Evolutionary conservation across 2,888 invertebrate species (phyloP), one percentile per base, ranked within the genome.

Genomic region (Drosophila paramelanica): DNA sequence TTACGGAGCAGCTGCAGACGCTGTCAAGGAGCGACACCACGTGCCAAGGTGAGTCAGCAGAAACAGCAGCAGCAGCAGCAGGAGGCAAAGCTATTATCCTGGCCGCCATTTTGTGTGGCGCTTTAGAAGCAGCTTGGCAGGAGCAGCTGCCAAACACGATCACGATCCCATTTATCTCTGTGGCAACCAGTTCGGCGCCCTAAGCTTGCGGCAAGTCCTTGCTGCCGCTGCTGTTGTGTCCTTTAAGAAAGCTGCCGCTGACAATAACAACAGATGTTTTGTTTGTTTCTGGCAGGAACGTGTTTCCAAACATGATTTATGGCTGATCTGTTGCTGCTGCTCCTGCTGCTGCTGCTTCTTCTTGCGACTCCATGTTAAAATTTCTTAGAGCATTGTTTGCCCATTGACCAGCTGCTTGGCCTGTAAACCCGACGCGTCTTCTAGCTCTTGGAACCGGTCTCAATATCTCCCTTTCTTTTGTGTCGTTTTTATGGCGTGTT

Each of bases 301-400:
- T 85, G 85, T 85, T 85, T 60, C 75, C 74, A 81, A 85, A 81
- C 85, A 87, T 89, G 85, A 85, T 85, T 85, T 85, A 85, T 89
- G 66, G 88, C 88, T 85, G 77, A 85, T 69, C 70, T 67, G 77
- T 36, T 47, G 42, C 53, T 58, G 36, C 33, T 47, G 23, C 60
- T 46, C 36, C 38, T 59, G 45, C 38, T 59, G 27, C 43, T 39
- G 36, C 25, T 20, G 47, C 39, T 33, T 20, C 33, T 45, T 36
- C 49, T 53, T 49, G 51, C 56, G 56, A 25, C 58, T 66, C 45
- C 69, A 62, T 52, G 65, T 73, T 84, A 72, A 82, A 79, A 55
- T 57, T 50, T 53, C 65, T 73, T 67, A 66, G 68, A 69, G 67
- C 79, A 88, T 83, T 83, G 82, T 83, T 79, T 67, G 68, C 55